Conservation (phyloP, 2,113 vertebrate genomes). For the Malurus cyaneus region DNA sequence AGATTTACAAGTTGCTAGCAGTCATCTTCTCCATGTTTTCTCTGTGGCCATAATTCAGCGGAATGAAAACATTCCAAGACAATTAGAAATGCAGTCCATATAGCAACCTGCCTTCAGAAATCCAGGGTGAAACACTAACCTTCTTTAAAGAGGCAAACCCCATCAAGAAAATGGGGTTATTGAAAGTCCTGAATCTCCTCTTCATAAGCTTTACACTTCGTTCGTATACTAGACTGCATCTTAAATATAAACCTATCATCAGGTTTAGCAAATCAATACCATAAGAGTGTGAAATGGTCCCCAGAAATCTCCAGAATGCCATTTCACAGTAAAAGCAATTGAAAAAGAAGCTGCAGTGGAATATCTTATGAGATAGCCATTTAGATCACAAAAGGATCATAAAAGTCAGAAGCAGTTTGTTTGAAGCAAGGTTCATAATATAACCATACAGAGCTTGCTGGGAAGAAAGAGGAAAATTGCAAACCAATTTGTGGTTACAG, state of each 20-base stretch:
- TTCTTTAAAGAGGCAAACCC: background rate
- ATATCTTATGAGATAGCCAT: slow-evolving; percentile 81
- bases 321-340: slow-evolving; percentile 80
- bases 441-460: slow-evolving; percentile 72
- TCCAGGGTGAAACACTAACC: background rate
- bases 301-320: slow-evolving; percentile 77
- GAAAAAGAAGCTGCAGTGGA: slow-evolving; percentile 74
- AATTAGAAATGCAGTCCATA: slow-evolving; percentile 29
- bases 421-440: slow-evolving; percentile 78
- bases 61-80: slow-evolving; percentile 28
- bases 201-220: slow-evolving; percentile 53
- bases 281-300: slow-evolving; percentile 74
- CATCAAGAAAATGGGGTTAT: slow-evolving; percentile 22
- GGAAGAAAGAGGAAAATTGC: slow-evolving; percentile 77
- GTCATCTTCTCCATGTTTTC: slow-evolving; percentile 9
- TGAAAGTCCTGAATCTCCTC: slow-evolving; percentile 57
- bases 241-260: slow-evolving; percentile 77
- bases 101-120: slow-evolving; percentile 29
- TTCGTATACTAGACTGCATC: slow-evolving; percentile 64
- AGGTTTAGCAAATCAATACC: slow-evolving; percentile 80
- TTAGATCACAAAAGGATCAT: slow-evolving; percentile 82
- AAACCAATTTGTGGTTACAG: slow-evolving; percentile 80
- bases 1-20: slow-evolving; percentile 22
- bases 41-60: background rate
- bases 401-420: slow-evolving; percentile 82